phyloP scores from a whole-genome alignment of 2,888 invertebrate species.

The Odontothrips loti region DNA sequence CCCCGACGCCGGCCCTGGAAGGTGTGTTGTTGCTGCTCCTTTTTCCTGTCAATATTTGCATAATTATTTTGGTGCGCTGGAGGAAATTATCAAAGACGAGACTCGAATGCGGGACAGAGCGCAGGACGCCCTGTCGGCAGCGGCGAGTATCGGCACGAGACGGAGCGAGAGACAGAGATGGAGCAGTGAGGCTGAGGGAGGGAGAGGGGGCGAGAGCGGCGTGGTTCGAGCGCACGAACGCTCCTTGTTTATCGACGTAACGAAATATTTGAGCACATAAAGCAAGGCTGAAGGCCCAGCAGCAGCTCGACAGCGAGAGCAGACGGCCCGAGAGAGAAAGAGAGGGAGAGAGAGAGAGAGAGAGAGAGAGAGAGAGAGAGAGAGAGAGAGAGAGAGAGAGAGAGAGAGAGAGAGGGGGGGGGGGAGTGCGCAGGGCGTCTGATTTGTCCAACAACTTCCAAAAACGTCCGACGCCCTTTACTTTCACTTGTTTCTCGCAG shows the following conservation, averaged over 20 bases:
- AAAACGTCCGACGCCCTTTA: neutral
- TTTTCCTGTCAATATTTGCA: too few species aligned
- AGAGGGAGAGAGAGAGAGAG: neutral
- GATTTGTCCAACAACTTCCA: neutral
- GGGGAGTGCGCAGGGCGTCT: neutral
- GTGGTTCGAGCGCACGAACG: constrained; percentile 9
- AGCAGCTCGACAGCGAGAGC: neutral
- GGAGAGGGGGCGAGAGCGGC: neutral
- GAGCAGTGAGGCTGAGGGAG: neutral
- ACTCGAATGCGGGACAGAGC: neutral
- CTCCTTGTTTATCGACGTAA: constrained; percentile 24
- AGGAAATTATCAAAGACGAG: too few species aligned
- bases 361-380: neutral
- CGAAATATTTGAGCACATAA: constrained; percentile 24
- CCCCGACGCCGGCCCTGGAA: too few species aligned
- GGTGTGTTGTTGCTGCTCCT: too few species aligned
- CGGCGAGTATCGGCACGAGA: neutral
- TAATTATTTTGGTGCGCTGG: too few species aligned
- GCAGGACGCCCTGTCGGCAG: neutral
- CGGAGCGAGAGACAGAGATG: neutral
- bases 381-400: neutral
- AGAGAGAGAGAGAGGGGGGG: neutral
- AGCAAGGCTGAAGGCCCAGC: neutral
- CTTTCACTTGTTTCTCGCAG: neutral
- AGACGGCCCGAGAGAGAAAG: neutral